These are phyloP conservation scores for Drosophila mojavensis DNA, from an alignment of 1,140 invertebrate species.

Conservation along the genomic window DNA sequence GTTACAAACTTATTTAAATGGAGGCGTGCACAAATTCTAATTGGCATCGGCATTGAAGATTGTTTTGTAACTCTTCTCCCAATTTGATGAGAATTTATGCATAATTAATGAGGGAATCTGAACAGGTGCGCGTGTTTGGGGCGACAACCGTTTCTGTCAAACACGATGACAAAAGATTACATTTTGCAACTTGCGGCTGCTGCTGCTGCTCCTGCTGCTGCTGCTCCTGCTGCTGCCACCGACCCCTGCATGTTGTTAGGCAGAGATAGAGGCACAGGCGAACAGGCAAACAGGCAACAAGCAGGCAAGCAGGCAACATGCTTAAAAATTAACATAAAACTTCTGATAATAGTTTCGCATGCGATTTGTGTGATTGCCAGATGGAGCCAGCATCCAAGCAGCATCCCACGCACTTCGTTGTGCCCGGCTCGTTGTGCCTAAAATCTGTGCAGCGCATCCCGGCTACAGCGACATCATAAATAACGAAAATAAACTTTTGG, in stretches of 20 bases:
- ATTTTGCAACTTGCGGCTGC: constrained; percentile 65
- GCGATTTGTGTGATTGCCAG: constrained; percentile 64
- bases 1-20: background rate
- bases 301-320: constrained; percentile 56
- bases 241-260: constrained; percentile 51
- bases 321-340: constrained; percentile 82
- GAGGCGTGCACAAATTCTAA: constrained; percentile 5
- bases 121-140: constrained; percentile 64
- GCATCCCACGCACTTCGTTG: constrained; percentile 33
- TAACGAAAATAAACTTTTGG: constrained; percentile 78
- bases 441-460: constrained; percentile 56
- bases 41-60: constrained; percentile 29
- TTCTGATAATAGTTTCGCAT: constrained; percentile 79
- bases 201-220: constrained; percentile 9
- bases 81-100: constrained; percentile 61
- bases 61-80: constrained; percentile 15
- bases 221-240: constrained; percentile 6
- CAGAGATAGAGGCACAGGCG: background rate
- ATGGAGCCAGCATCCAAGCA: constrained; percentile 10
- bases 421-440: constrained; percentile 44
- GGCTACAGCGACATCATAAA: constrained; percentile 75
- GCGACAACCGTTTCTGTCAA: constrained; percentile 75
- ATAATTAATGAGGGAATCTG: constrained; percentile 80
- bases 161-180: constrained; percentile 80
- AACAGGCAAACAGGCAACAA: constrained; percentile 11